These are phyloP conservation scores for Eurytoma adleriae DNA, from an alignment of 2,888 invertebrate genomes.

Conservation along the genomic window DNA sequence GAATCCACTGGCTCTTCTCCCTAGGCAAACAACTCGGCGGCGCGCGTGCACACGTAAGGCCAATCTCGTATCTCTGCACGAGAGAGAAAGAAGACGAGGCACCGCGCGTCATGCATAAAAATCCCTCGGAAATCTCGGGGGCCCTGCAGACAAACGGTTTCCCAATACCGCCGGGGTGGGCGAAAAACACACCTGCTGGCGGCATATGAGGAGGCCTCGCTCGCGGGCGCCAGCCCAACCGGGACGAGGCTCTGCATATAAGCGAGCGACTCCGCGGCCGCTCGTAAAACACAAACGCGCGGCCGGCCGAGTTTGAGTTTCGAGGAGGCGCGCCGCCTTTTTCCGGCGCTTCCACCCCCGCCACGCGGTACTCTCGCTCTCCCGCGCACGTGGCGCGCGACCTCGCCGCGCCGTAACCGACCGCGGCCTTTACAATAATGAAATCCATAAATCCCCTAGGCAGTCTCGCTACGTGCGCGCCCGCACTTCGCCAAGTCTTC, in stretches of 20 bases:
- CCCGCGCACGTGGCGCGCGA: slow-evolving; percentile 53
- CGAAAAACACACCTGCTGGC: slow-evolving; percentile 9
- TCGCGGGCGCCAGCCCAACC: background rate
- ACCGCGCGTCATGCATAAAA: slow-evolving; percentile 39
- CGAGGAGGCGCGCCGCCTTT: slow-evolving; percentile 59
- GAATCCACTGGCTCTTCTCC: slow-evolving; percentile 8
- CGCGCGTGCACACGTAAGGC: background rate
- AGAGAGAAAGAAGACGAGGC: background rate
- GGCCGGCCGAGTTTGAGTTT: slow-evolving; percentile 23
- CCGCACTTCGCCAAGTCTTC: background rate
- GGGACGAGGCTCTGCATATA: slow-evolving; percentile 47
- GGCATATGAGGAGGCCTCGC: slow-evolving; percentile 16
- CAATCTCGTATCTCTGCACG: slow-evolving; percentile 12
- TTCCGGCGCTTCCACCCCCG: slow-evolving; percentile 43
- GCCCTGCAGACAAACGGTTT: slow-evolving; percentile 39
- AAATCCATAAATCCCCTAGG: slow-evolving; percentile 83
- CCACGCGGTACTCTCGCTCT: slow-evolving; percentile 51
- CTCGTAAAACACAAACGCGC: slow-evolving; percentile 75
- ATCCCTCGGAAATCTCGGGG: slow-evolving; percentile 40
- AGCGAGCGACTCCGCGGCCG: slow-evolving; percentile 40
- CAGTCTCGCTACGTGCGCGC: background rate
- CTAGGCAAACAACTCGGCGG: slow-evolving; percentile 7
- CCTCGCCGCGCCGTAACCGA: slow-evolving; percentile 77
- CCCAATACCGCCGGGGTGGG: slow-evolving; percentile 28
- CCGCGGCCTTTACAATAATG: slow-evolving; percentile 81